phyloP scores from a whole-genome alignment of 2,113 vertebrate species.

The Chamaetylas fuelleborni region DNA sequence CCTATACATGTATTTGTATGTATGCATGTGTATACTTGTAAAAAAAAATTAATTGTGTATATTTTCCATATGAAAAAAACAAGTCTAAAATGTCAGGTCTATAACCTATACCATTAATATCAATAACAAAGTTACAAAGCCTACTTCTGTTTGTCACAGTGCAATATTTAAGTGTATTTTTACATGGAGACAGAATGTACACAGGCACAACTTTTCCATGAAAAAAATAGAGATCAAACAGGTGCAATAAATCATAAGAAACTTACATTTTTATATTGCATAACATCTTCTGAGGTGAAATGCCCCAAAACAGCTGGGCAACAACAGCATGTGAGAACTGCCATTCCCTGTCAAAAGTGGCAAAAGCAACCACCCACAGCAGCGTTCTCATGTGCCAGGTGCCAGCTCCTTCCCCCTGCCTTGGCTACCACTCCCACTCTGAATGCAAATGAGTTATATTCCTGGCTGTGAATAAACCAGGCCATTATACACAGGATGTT shows the following conservation, averaged over 20 bases:
- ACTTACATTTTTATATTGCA: neutral
- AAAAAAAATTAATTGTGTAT: neutral
- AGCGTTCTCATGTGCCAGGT: neutral
- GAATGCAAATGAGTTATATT: neutral
- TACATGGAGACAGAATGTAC: neutral
- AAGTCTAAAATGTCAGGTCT: neutral
- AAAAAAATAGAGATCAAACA: neutral
- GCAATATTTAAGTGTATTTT: neutral
- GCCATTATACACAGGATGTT: neutral
- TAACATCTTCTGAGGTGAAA: neutral
- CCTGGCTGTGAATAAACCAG: neutral
- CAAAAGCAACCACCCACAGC: rapidly evolving
- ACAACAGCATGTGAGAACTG: neutral
- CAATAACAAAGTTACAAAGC: neutral
- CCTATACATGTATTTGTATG: neutral
- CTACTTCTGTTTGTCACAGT: neutral
- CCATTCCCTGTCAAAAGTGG: rapidly evolving
- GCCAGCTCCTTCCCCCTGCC: neutral
- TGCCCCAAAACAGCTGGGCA: neutral
- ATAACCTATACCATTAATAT: neutral
- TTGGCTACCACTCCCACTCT: neutral
- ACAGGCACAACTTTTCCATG: neutral
- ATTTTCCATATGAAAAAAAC: neutral
- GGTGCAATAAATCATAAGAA: neutral
- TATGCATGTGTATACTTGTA: neutral